Evolutionary conservation across 1,140 invertebrate species (phyloP).

Genomic region (Platorchestia sp.): DNA sequence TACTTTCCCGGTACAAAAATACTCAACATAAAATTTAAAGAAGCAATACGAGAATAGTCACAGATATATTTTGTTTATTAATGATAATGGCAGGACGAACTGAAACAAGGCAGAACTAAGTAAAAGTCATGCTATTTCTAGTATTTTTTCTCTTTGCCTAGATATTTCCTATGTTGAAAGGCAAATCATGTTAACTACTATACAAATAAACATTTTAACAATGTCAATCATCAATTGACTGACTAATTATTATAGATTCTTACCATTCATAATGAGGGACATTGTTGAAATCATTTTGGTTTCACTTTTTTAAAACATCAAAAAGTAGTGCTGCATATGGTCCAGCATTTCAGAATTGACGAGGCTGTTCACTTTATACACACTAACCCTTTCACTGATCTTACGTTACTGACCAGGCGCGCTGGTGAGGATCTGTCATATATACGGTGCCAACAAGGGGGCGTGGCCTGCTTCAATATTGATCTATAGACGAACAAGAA

Average conservation of each 20-base stretch:
- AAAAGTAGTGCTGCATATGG: not conserved
- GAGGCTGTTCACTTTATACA: not conserved
- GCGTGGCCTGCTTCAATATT: constrained; percentile 28
- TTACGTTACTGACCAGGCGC: not conserved
- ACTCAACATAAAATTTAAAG: too few relatives aligned
- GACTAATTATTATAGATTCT: not conserved
- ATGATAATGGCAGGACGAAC: too few relatives aligned
- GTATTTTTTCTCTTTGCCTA: not conserved
- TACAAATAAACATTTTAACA: not conserved
- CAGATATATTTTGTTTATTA: too few relatives aligned
- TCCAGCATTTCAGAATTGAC: not conserved
- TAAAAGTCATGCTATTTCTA: too few relatives aligned
- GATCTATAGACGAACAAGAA: constrained; percentile 38
- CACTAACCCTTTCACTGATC: not conserved
- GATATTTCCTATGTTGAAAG: not conserved
- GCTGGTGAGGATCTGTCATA: not conserved
- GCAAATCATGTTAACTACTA: not conserved
- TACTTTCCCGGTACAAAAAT: too few relatives aligned
- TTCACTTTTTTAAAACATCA: not conserved
- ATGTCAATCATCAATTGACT: not conserved
- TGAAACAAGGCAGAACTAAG: too few relatives aligned
- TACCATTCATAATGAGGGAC: constrained; percentile 11
- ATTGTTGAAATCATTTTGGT: constrained; percentile 10
- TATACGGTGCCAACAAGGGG: constrained; percentile 41
- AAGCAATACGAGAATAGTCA: too few relatives aligned